These are phyloP conservation scores for Calyptommatus sinebrachiatus DNA, from an alignment of 2,113 vertebrate genomes.

Conservation along the genomic window DNA sequence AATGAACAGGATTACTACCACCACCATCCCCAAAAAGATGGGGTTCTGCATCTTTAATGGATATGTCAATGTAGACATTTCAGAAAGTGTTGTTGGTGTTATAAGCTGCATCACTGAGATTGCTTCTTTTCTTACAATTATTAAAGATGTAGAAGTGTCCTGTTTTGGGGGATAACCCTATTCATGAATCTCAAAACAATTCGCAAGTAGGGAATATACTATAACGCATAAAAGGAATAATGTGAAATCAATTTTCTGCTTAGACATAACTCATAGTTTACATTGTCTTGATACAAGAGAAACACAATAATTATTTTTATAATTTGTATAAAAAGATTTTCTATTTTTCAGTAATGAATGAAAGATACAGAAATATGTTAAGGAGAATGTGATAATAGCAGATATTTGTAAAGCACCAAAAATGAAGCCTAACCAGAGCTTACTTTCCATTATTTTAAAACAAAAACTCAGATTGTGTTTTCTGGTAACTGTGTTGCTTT, in stretches of 20 bases:
- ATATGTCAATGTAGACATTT: too few species aligned
- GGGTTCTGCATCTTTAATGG: too few species aligned
- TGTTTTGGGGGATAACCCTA: too few species aligned
- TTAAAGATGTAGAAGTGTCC: too few species aligned
- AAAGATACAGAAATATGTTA: neutral
- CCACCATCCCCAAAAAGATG: too few species aligned
- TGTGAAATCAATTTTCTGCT: neutral
- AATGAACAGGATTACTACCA: too few species aligned
- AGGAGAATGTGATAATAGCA: slow-evolving; percentile 23
- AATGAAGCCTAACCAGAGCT: neutral
- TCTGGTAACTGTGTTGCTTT: neutral
- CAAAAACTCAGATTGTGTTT: neutral
- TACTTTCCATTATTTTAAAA: neutral
- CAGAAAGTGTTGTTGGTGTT: too few species aligned
- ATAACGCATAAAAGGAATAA: neutral
- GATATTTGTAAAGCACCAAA: neutral
- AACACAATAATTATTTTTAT: neutral
- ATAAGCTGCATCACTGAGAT: too few species aligned
- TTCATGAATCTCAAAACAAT: slow-evolving; percentile 14
- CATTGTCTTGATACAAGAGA: neutral
- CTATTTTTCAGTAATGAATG: neutral
- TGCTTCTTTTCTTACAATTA: too few species aligned
- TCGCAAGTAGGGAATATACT: slow-evolving; percentile 7
- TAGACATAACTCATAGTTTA: neutral
- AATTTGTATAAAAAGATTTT: neutral